Conservation (phyloP, 1,140 invertebrate species). For the Yoshiicerus persimilis region DNA sequence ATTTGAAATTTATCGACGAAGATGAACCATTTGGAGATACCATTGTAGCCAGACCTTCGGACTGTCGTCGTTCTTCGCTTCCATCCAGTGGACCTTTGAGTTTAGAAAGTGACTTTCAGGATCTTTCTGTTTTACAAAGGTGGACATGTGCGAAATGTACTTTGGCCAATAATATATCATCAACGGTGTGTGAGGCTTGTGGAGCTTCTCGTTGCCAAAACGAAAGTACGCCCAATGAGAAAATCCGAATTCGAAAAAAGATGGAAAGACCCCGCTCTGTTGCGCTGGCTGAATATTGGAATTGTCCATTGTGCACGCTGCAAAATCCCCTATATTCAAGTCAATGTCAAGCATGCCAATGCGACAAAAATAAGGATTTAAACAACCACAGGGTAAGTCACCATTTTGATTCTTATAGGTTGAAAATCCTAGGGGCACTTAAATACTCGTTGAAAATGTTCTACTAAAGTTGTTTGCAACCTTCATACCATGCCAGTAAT, state of each 20-base stretch:
- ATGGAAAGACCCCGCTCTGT: slow-evolving; percentile 41
- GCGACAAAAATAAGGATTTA: slow-evolving; percentile 39
- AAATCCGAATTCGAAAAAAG: slow-evolving; percentile 29
- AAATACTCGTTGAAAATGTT: no score
- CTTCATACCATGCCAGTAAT: no score
- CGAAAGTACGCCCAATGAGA: background rate
- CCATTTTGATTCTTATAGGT: background rate
- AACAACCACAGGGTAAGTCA: background rate
- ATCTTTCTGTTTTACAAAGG: slow-evolving; percentile 53
- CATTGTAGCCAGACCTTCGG: background rate
- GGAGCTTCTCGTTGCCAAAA: slow-evolving; percentile 73
- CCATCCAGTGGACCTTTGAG: slow-evolving; percentile 48
- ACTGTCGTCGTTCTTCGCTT: slow-evolving; percentile 32
- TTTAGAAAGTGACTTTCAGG: slow-evolving; percentile 30
- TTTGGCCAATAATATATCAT: slow-evolving; percentile 70
- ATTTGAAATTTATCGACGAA: slow-evolving; percentile 37
- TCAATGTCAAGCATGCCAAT: slow-evolving; percentile 72
- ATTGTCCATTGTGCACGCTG: slow-evolving; percentile 74
- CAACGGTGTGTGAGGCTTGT: slow-evolving; percentile 75
- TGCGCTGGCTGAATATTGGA: slow-evolving; percentile 66
- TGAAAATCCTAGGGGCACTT: no score
- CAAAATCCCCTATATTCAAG: slow-evolving; percentile 73
- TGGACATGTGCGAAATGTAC: slow-evolving; percentile 90
- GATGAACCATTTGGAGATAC: slow-evolving; percentile 7
- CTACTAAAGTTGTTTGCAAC: no score